A percentile compares a stretch with the other conserved stretches of the same genome.
These are phyloP conservation scores for Drosophila insularis DNA, from an alignment of 1,140 invertebrate species.

Conservation along the genomic window DNA sequence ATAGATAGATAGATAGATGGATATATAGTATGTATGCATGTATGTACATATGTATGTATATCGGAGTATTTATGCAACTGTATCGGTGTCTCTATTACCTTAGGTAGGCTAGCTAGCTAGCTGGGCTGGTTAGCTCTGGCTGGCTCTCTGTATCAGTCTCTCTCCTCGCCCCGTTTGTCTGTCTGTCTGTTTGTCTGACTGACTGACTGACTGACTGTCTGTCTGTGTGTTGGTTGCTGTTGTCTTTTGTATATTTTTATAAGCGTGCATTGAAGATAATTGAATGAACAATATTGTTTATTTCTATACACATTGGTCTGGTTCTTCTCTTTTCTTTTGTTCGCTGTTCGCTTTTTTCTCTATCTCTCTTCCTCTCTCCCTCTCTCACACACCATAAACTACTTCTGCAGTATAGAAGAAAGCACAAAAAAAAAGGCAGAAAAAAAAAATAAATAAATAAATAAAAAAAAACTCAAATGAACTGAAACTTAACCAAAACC, in stretches of 20 bases:
- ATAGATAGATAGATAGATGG: not conserved
- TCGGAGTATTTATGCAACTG: conserved; percentile 6
- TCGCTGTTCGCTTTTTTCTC: not conserved
- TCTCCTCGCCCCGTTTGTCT: conserved; percentile 20
- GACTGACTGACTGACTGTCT: conserved; percentile 21
- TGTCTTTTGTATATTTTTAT: conserved; percentile 34
- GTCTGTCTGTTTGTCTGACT: conserved; percentile 11
- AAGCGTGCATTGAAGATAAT: conserved; percentile 47
- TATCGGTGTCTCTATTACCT: not conserved
- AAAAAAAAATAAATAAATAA: conserved; percentile 23
- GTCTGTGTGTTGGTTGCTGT: conserved; percentile 25
- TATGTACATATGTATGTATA: not conserved
- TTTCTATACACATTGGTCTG: conserved; percentile 18
- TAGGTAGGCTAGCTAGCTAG: not conserved
- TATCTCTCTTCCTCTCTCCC: conserved; percentile 2
- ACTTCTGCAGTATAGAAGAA: not conserved
- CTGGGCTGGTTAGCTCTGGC: not conserved
- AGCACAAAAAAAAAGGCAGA: conserved; percentile 16
- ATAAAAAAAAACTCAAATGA: conserved; percentile 14
- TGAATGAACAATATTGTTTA: conserved; percentile 42
- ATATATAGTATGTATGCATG: not conserved
- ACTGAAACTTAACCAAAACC: conserved; percentile 10
- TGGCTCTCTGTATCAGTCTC: not conserved
- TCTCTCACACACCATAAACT: not conserved
- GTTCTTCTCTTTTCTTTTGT: conserved; percentile 21